Evolutionary conservation across 2,113 vertebrate species (phyloP).

Genomic region (Hyperopisus bebe): DNA sequence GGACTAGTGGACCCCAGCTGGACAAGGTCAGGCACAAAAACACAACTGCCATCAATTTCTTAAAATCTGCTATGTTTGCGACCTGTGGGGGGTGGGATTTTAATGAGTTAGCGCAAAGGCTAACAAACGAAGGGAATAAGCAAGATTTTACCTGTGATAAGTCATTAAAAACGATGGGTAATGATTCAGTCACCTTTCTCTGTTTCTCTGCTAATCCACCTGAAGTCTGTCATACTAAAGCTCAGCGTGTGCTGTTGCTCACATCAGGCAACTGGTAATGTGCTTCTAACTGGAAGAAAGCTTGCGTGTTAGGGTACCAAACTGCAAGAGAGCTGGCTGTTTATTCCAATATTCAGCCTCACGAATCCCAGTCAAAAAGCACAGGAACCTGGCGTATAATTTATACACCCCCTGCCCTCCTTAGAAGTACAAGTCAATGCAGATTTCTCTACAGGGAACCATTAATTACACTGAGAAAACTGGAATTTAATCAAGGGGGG

Average conservation of each 20-base stretch:
- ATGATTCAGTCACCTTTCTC: background rate
- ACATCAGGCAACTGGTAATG: background rate
- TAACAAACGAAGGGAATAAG: background rate
- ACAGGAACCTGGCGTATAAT: background rate
- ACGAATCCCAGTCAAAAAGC: background rate
- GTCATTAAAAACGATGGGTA: background rate
- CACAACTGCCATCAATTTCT: background rate
- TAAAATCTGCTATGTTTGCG: background rate
- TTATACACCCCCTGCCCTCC: background rate
- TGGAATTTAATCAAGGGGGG: conserved; percentile 3
- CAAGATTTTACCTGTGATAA: background rate
- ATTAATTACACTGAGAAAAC: conserved; percentile 5
- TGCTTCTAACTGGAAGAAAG: background rate
- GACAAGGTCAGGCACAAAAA: background rate
- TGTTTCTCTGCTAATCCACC: background rate
- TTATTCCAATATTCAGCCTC: background rate
- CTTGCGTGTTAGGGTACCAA: background rate
- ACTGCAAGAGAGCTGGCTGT: too few relatives aligned
- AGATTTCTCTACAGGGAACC: conserved; percentile 6
- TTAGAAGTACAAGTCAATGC: background rate
- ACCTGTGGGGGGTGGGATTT: too few relatives aligned
- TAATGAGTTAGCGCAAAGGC: background rate
- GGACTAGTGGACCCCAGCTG: conserved; percentile 22
- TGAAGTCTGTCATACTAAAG: background rate
- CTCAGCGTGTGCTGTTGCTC: too few relatives aligned